A percentile compares a stretch with the other conserved stretches of the same genome.
These are phyloP conservation scores for Mycalesis mineus DNA, from an alignment of 2,888 invertebrate species.

Conservation along the genomic window DNA sequence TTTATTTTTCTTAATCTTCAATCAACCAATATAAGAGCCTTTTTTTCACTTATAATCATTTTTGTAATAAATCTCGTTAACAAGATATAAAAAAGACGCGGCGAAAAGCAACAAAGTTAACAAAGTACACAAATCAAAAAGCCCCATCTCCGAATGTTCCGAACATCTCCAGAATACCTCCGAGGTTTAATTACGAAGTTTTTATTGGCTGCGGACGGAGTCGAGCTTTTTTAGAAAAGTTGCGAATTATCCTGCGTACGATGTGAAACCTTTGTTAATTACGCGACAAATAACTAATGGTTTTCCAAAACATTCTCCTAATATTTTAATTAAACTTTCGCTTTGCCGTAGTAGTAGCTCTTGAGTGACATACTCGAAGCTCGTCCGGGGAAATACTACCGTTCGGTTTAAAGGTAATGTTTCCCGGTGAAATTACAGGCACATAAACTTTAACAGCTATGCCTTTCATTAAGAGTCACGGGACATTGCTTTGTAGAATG, in stretches of 20 bases:
- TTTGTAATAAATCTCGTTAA: not conserved
- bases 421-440: too few relatives aligned
- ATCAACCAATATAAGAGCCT: too few relatives aligned
- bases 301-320: not conserved
- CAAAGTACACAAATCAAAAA: not conserved
- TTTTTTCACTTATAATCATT: not conserved
- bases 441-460: too few relatives aligned
- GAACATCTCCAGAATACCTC: not conserved
- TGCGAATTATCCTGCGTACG: not conserved
- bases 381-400: too few relatives aligned
- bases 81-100: not conserved
- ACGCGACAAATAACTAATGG: not conserved
- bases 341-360: too few relatives aligned
- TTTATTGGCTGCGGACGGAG: not conserved
- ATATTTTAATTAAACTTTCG: too few relatives aligned
- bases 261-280: not conserved
- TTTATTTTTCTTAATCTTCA: too few relatives aligned
- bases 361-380: too few relatives aligned
- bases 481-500: too few relatives aligned
- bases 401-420: too few relatives aligned
- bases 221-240: not conserved
- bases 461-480: too few relatives aligned
- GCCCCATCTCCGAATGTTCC: not conserved
- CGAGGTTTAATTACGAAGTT: conserved; percentile 3
- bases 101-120: not conserved